Evolutionary conservation across 2,888 invertebrate genomes (phyloP).

Genomic region (Calameuta idolon): DNA sequence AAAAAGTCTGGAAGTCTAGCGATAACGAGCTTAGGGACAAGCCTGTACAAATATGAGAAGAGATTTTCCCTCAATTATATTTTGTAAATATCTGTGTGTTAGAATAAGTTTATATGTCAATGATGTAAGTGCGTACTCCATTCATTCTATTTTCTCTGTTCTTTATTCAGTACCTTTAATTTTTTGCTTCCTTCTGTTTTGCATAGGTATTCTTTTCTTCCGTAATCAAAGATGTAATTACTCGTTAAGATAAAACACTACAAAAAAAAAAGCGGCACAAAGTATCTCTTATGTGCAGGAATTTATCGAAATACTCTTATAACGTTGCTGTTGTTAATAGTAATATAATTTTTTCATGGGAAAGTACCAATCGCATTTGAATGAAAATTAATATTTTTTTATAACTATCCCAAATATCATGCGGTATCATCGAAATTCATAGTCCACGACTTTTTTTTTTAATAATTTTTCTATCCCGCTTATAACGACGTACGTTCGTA

Average conservation of each 20-base stretch:
- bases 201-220: not conserved
- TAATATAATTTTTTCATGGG: not conserved
- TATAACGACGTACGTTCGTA: not conserved
- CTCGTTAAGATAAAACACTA: not conserved
- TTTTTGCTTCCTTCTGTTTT: not conserved
- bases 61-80: not conserved
- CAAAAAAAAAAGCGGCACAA: not conserved
- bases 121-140: not conserved
- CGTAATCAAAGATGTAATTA: not conserved
- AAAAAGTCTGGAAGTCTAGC: not conserved
- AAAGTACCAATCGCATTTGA: not conserved
- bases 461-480: not conserved
- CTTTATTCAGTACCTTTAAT: not conserved
- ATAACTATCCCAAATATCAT: not conserved
- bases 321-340: not conserved
- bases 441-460: not conserved
- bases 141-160: not conserved
- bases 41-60: not conserved
- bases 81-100: not conserved
- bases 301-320: not conserved
- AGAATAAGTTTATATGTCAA: not conserved
- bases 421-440: not conserved
- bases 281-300: not conserved
- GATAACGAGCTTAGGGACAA: not conserved
- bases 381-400: not conserved